These are phyloP conservation scores for Ceratothoa steindachneri DNA, from an alignment of 2,888 invertebrate genomes.

Conservation along the genomic window DNA sequence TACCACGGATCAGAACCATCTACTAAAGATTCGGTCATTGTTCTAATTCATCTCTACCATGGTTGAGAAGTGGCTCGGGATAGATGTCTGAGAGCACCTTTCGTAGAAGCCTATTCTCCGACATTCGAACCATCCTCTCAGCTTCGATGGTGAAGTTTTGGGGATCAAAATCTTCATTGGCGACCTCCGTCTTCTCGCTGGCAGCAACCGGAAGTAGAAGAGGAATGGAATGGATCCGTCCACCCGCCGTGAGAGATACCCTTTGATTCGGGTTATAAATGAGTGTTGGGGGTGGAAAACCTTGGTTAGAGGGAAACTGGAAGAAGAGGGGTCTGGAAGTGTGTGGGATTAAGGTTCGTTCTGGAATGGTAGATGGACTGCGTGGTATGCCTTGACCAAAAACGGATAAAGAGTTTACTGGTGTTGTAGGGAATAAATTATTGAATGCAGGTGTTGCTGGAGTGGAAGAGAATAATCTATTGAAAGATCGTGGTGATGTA, in stretches of 20 bases:
- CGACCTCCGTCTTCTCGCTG: neutral
- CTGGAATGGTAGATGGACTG: neutral
- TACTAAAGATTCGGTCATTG: too few species aligned
- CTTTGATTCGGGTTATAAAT: conserved; percentile 17
- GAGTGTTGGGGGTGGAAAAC: neutral
- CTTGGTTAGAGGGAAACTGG: neutral
- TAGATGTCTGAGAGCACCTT: neutral
- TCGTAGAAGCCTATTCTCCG: neutral
- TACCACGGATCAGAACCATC: too few species aligned
- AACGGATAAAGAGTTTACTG: neutral
- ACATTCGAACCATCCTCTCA: neutral
- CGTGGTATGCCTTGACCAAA: neutral
- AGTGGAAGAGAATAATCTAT: neutral
- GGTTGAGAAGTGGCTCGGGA: neutral
- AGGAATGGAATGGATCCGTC: conserved; percentile 8
- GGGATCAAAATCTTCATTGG: neutral
- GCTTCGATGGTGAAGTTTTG: neutral
- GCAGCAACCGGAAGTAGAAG: conserved; percentile 4
- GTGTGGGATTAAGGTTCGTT: neutral
- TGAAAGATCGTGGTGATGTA: neutral
- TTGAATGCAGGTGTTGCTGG: neutral
- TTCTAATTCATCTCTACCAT: too few species aligned
- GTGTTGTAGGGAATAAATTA: neutral
- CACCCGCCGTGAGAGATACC: conserved; percentile 8
- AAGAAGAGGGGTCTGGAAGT: neutral